Base-by-base conservation (phyloP, 2,888 invertebrate genomes). In the Neoscelio sp. region DNA sequence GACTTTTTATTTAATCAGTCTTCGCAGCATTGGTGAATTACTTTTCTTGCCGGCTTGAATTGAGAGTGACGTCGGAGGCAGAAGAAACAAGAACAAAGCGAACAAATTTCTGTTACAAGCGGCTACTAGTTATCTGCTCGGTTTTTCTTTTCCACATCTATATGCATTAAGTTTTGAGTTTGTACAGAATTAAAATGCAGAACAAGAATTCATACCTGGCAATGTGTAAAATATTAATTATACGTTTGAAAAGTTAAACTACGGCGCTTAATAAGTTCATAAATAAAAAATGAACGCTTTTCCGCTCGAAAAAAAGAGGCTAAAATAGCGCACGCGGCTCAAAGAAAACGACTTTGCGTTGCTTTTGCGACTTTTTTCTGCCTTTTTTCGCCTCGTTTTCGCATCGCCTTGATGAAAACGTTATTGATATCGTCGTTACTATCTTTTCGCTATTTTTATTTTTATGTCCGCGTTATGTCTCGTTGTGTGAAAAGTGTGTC, bases 181-280 rank as follows among this genome's bases (percentile, higher is more conserved):
- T 64, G 46, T 15, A 23, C 48, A 64, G 48, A 48, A 26, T 48
- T 64, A 48, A 48, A 64, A 64, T 48, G 38, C 38, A 10, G 48
- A 48, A 10, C 7, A 20, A 64, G 42, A 50, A 64, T 50, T 64
- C 38, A 50, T 50, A 28, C 40, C 40, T 28, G 28, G 38, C 64
- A 64, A 64, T 64, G 64, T 64, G 64, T 64, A 64, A 64, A 48
- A 62, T 64, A 64, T 50, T 64, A 64, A 64, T 64, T 64, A 64
- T 64, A 28, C 64, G 50, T 50, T 64, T 50, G 40, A 50, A 50
- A 50, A 64, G 50, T 64, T 64, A 40, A 64, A 28, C 62, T 40
- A 50, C 17, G 40, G 18, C 28, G 38, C 38, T 64, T 50, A 50
- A 62, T 62, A 64, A 48, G 48, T 50, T 50, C 38, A 42, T 52